phyloP scores from a whole-genome alignment of 2,797 vertebrate species.

The Scyliorhinus canicula region DNA sequence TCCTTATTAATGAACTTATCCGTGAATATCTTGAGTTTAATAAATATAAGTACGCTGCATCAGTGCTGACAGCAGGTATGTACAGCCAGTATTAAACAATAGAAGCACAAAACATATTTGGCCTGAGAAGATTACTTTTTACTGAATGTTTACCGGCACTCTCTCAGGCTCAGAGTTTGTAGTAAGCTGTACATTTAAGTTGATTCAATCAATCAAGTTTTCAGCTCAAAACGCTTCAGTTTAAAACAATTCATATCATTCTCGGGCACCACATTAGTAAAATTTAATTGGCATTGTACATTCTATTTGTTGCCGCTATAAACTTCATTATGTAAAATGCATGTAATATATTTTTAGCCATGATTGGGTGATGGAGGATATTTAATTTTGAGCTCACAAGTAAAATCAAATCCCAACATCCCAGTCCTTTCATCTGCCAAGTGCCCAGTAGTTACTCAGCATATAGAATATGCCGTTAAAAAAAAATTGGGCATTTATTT shows the following conservation, averaged over 20 bases:
- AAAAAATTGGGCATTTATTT: background rate
- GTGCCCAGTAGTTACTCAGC: background rate
- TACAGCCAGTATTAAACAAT: background rate
- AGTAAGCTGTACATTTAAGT: background rate
- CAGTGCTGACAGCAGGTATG: slow-evolving; percentile 80
- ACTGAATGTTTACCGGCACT: background rate
- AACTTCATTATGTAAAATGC: background rate
- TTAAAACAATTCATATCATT: background rate
- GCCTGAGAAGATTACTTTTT: background rate
- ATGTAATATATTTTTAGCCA: background rate
- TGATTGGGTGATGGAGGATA: background rate
- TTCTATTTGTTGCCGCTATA: background rate
- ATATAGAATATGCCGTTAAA: background rate
- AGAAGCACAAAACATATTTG: background rate
- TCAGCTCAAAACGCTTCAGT: background rate
- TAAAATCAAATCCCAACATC: background rate
- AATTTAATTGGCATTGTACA: background rate
- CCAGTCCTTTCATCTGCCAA: background rate
- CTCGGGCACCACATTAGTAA: background rate
- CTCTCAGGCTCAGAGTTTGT: background rate
- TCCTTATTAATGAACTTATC: slow-evolving; percentile 89
- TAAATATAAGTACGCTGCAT: slow-evolving; percentile 75
- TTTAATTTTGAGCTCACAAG: background rate
- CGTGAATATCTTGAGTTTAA: slow-evolving; percentile 90
- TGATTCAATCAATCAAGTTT: background rate